A percentile compares a stretch with the other conserved stretches of the same genome.
Conservation (phyloP, 2,113 vertebrate species). For the Rhombomys opimus region DNA sequence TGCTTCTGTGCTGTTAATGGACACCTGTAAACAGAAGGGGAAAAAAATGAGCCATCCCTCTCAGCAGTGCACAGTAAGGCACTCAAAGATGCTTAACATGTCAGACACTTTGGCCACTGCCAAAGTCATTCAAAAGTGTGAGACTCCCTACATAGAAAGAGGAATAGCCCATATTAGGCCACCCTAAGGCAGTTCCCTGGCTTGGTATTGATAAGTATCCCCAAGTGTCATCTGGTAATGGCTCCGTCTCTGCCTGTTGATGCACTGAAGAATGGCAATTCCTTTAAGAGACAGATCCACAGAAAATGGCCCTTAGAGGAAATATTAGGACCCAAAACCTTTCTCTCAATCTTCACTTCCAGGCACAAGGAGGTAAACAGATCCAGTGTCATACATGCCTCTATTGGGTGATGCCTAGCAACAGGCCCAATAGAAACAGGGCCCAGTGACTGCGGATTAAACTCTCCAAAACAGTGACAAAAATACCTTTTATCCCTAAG, state of each 20-base stretch:
- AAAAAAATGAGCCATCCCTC: neutral
- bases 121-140: fast-evolving
- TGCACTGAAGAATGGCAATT: neutral
- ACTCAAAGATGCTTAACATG: neutral
- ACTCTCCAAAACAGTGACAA: neutral
- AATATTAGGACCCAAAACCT: neutral
- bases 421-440: neutral
- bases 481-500: neutral
- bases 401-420: neutral
- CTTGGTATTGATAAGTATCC: neutral
- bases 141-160: neutral
- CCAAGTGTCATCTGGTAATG: neutral
- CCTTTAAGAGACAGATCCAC: neutral
- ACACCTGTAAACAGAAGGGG: neutral
- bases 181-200: neutral
- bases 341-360: neutral
- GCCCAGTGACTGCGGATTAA: neutral
- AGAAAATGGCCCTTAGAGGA: neutral
- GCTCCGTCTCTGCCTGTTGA: neutral
- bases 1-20: neutral
- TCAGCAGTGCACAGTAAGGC: neutral
- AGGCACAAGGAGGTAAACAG: neutral
- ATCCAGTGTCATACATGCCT: neutral
- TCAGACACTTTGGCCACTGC: neutral
- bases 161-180: too few species aligned